phyloP scores from a whole-genome alignment of 1,140 invertebrate species.

The Lepidotrigona ventralis region DNA sequence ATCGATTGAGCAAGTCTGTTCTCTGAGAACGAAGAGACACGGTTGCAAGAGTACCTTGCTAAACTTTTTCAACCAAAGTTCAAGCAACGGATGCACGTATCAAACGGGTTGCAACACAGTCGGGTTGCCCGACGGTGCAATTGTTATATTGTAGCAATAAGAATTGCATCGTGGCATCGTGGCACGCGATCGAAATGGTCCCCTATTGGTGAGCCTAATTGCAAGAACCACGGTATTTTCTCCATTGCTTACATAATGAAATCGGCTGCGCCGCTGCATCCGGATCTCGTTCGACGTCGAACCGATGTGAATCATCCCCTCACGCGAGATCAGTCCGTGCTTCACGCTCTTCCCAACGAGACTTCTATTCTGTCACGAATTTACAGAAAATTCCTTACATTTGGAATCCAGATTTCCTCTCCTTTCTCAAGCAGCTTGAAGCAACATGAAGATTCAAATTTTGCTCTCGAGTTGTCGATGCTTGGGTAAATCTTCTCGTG shows the following conservation, averaged over 20 bases:
- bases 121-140: conserved; percentile 44
- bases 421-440: too few relatives aligned
- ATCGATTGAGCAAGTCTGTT: not conserved
- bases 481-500: too few relatives aligned
- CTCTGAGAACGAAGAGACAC: conserved; percentile 15
- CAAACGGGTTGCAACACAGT: conserved; percentile 37
- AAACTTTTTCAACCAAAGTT: conserved; percentile 47
- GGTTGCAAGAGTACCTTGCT: conserved; percentile 36
- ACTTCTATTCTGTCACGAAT: conserved; percentile 31
- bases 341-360: conserved; percentile 15
- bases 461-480: too few relatives aligned
- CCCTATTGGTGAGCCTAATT: conserved; percentile 61
- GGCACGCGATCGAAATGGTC: conserved; percentile 60
- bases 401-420: too few relatives aligned
- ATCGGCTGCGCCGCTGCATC: conserved; percentile 46
- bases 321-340: conserved; percentile 46
- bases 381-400: not conserved
- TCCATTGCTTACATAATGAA: conserved; percentile 54
- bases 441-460: too few relatives aligned
- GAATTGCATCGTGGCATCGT: conserved; percentile 53
- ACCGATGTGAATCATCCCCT: conserved; percentile 48
- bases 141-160: conserved; percentile 63
- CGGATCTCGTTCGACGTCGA: conserved; percentile 49
- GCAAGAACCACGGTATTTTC: conserved; percentile 60
- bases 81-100: conserved; percentile 33